These are phyloP conservation scores for Antedon mediterranea DNA, from an alignment of 53 echinoderm and acorn worm species.

Conservation along the genomic window DNA sequence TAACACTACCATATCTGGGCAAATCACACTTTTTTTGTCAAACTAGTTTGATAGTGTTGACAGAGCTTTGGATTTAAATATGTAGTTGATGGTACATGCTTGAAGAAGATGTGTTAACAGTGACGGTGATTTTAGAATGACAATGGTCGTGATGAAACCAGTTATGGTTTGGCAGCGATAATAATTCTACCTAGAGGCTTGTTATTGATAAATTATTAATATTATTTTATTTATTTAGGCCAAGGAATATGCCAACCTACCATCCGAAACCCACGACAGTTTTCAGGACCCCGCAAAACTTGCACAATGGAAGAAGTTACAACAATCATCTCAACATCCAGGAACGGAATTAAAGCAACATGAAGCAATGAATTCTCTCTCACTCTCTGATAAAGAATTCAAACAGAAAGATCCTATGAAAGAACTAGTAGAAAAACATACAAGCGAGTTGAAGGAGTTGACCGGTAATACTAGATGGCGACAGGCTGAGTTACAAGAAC, in stretches of 20 bases:
- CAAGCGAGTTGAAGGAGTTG: slow-evolving; percentile 44
- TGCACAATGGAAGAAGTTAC: slow-evolving; percentile 67
- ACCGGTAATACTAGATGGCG: slow-evolving; percentile 73
- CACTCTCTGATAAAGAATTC: slow-evolving; percentile 7
- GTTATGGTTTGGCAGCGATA: neutral
- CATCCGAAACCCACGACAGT: slow-evolving; percentile 57
- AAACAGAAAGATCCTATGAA: slow-evolving; percentile 17
- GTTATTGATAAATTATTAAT: neutral
- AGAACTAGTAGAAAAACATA: slow-evolving; percentile 50
- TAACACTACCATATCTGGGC: too few species aligned
- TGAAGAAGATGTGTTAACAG: too few species aligned
- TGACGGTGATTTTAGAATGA: too few species aligned
- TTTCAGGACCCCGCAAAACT: slow-evolving; percentile 48
- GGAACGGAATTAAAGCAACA: slow-evolving; percentile 52
- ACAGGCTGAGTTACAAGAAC: slow-evolving; percentile 79
- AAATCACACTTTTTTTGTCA: too few species aligned
- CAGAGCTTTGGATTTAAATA: too few species aligned
- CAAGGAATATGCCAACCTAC: slow-evolving; percentile 59
- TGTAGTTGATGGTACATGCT: too few species aligned
- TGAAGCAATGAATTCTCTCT: slow-evolving; percentile 41
- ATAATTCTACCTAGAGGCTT: neutral
- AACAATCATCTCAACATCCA: slow-evolving; percentile 46
- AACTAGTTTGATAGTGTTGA: too few species aligned
- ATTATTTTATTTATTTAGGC: slow-evolving; percentile 24
- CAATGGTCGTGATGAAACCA: neutral